phyloP scores from a whole-genome alignment of 92 coral and sea anemone species.

The Hydrozoanthus gracilis region DNA sequence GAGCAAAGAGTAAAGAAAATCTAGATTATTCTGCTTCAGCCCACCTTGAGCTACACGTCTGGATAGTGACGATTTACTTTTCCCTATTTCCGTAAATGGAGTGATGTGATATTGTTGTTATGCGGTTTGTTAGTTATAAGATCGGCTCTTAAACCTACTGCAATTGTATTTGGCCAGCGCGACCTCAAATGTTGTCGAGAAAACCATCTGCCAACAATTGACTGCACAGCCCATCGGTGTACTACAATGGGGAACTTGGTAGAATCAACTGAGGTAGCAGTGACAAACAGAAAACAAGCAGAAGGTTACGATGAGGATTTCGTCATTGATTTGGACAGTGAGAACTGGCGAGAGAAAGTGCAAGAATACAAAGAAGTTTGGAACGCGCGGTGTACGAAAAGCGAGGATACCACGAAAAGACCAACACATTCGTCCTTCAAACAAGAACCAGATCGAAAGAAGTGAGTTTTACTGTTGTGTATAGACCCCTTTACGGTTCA shows the following conservation, averaged over 20 bases:
- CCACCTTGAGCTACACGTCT: too few species aligned
- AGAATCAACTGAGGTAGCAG: background rate
- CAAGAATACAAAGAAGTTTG: background rate
- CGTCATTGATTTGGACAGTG: conserved; percentile 23
- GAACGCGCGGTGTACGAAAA: background rate
- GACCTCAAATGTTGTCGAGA: background rate
- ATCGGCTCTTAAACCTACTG: too few species aligned
- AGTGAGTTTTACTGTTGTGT: conserved; percentile 12
- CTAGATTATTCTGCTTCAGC: too few species aligned
- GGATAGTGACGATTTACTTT: too few species aligned
- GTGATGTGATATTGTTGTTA: background rate
- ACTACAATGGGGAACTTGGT: conserved; percentile 7
- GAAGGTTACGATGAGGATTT: background rate
- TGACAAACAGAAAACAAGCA: background rate
- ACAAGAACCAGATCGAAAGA: conserved; percentile 15
- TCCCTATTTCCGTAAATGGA: background rate
- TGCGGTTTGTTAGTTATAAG: too few species aligned
- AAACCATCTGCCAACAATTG: background rate
- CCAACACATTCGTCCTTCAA: background rate
- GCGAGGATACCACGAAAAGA: background rate
- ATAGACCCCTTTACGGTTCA: background rate
- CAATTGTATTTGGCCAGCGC: too few species aligned
- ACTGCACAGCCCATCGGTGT: background rate
- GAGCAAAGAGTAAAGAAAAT: too few species aligned
- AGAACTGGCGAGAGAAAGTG: conserved; percentile 30